Evolutionary conservation across 2,797 vertebrate genomes (phyloP), one percentile per base, ranked within the genome.

Genomic region (Acanthurus tractus): DNA sequence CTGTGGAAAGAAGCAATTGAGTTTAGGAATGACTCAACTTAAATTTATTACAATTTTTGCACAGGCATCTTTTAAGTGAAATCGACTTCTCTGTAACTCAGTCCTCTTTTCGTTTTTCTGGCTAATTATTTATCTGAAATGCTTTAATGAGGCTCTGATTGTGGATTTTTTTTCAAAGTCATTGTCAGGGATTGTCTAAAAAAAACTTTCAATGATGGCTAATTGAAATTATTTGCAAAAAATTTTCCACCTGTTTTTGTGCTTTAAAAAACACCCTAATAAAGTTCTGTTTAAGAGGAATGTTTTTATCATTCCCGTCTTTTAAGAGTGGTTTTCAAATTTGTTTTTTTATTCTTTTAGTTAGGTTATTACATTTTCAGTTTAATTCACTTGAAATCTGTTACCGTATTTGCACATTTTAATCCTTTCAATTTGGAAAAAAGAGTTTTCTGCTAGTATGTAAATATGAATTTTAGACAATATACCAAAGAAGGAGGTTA

Each of bases 21-120:
- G 15, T 75, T 70, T 40, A 66, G 53, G 17, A 61, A 58, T 68
- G 74, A 78, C 77, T 76, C 64, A 46, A 61, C 53, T 44, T 48
- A 2, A 71, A 69, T 65, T 11, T 54, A 11, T 57, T 56, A 14
- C 17, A 62, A 71, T 72, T 57, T 56, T 18, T 29, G 40, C 48
- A 29, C 15, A 1, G 11, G 23, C 14, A 50, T 45, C 40, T 34
- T 36, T 18, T 8, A 17, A 20, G 17, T 34, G 15, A 46, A 23
- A n/a, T 53, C 2, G 29, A 22, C 10, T 56, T 0, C 7, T 34
- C 29, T 34, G 29, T 7, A 34, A 6, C 29, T 44, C 8, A 2
- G 46, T 57, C 23, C 18, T 49, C 18, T 50, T 6, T 42, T 68
- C 45, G 14, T 22, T 40, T 11, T 45, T 57, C 20, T 38, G 36